phyloP scores from a whole-genome alignment of 2,797 vertebrate species.

The Xiphophorus birchmanni region DNA sequence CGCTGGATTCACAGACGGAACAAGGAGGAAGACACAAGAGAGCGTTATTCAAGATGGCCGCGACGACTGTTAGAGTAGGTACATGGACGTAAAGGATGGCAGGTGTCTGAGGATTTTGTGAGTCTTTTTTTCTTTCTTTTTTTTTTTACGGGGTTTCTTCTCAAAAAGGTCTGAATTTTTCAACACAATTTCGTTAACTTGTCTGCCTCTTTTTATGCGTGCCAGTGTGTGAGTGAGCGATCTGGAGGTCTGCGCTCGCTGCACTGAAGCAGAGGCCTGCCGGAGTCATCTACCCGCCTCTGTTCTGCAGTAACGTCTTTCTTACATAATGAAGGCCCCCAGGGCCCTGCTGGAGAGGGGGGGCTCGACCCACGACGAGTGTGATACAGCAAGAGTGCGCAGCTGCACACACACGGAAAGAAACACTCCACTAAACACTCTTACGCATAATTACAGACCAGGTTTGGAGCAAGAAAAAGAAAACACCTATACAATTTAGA shows the following conservation, averaged over 20 bases:
- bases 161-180: constrained; percentile 24
- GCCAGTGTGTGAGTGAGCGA: constrained; percentile 25
- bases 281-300: constrained; percentile 60
- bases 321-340: constrained; percentile 81
- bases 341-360: constrained; percentile 64
- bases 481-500: constrained; percentile 39
- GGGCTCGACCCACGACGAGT: constrained; percentile 67
- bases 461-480: constrained; percentile 35
- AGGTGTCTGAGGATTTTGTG: constrained; percentile 13
- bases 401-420: constrained; percentile 58
- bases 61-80: background rate
- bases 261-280: constrained; percentile 52
- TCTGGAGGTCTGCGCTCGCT: constrained; percentile 35
- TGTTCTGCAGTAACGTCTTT: constrained; percentile 77
- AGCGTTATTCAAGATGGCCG: background rate
- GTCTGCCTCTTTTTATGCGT: constrained; percentile 34
- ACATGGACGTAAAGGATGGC: too few relatives aligned
- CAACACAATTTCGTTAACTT: constrained; percentile 24
- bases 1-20: constrained; percentile 57
- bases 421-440: constrained; percentile 30
- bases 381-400: constrained; percentile 73
- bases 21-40: background rate
- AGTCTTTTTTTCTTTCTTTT: background rate
- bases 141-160: background rate
- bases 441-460: constrained; percentile 12